Base-by-base conservation (phyloP, 2,888 invertebrate genomes). In the Thelaira solivaga region DNA sequence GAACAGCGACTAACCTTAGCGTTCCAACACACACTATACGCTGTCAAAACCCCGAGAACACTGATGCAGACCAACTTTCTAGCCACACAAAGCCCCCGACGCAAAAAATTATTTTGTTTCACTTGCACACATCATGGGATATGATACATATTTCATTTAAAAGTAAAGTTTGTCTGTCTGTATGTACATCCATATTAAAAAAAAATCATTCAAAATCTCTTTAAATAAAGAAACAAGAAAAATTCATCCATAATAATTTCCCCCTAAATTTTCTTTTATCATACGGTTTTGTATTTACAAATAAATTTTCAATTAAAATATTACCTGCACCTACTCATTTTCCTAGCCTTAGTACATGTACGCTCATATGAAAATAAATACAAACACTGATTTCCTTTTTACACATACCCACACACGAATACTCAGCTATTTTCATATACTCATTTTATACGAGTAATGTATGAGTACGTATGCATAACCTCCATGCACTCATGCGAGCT, bases 1-100 rank as follows among this genome's bases (percentile, higher is more conserved):
- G 75, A 73, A 71, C 53, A 61, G 81, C 82, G 83, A 89, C 89
- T 86, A 88, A 89, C 89, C 89, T 89, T 88, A 89, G 89, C 89
- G 89, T 88, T 88, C 86, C 86, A 87, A 89, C 74, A 88, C 88
- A 89, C 89, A 89, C 89, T 89, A 88, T 88, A 88, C 89, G 88
- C 88, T 88, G 89, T 87, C 88, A 89, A 89, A 89, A 88, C 89
- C 89, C 89, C 89, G 89, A 89, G 89, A 89, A 89, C 89, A 89
- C 89, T 89, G 89, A 89, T 87, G 86, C 85, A 86, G 86, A 87
- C 85, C 86, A 86, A 84, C 85, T 83, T 84, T 85, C 83, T 83
- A 83, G 84, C 83, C 85, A 86, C 85, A 88, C 84, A 87, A 87
- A 85, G 88, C 87, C 87, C 85, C 85, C 85, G 81, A 61, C 69